Base-by-base conservation (phyloP, 2,888 invertebrate genomes). In the Actias luna region DNA sequence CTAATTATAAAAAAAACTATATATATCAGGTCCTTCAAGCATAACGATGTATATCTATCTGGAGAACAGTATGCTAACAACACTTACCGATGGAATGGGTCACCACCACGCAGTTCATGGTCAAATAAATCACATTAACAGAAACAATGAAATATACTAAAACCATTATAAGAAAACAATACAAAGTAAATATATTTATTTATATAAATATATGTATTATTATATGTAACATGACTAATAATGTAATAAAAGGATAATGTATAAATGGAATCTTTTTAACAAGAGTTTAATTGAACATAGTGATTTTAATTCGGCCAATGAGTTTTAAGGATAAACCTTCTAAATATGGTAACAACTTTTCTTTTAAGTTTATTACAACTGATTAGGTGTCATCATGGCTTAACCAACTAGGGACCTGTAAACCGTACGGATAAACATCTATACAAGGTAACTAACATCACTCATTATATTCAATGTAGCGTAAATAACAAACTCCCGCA, bases 311-410 rank as follows among this genome's bases (percentile, higher is more conserved):
- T 25, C 10, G 10, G 25, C 4, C 55, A 55, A 8, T 55, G 55
- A 27, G 29, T 55, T 55, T 29, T 55, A 29, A 55, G 55, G 55
- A 55, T 29, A 55, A 55, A n/a, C n/a, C 55, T 16, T n/a, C n/a
- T 55, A 29, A n/a, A 27, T 7, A 55, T 29, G 16, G n/a, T 29
- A 29, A 55, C 14, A 55, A 52, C 5, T 29, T 27, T 55, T 55
- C 29, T 7, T 29, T 29, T n/a, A 27, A 29, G 1, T 55, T n/a
- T 25, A 22, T 25, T n/a, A n/a, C n/a, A 25, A 50, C 22, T 39
- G 46, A 22, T 16, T 50, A 16, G n/a, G 5, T 55, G n/a, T 29
- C 29, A 2, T 55, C 29, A n/a, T 55, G 16, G 55, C 55, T 55
- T 29, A 55, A 29, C 55, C 55, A 55, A 55, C 55, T 55, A 55